phyloP scores from a whole-genome alignment of 2,113 vertebrate species.

The Plotosus lineatus region DNA sequence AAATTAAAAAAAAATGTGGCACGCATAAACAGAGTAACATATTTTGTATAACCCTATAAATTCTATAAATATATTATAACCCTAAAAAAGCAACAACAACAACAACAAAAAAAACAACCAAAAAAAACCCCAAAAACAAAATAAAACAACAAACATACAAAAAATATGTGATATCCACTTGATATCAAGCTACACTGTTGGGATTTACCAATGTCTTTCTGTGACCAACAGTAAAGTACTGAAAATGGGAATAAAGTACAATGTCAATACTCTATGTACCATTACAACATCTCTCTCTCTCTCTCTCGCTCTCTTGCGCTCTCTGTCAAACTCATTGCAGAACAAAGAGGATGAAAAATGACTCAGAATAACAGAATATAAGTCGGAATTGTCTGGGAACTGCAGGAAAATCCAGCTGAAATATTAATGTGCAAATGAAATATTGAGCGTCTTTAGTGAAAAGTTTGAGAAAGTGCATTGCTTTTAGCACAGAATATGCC shows the following conservation, averaged over 20 bases:
- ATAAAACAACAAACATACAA: too few species aligned
- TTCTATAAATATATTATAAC: too few species aligned
- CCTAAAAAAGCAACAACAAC: too few species aligned
- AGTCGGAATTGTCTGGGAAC: constrained; percentile 59
- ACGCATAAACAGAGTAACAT: not conserved
- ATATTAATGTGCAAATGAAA: constrained; percentile 67
- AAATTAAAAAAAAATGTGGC: not conserved
- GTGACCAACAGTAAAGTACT: not conserved
- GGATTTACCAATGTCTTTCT: too few species aligned
- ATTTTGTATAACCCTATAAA: too few species aligned
- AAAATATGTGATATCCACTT: too few species aligned
- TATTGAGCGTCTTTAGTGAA: constrained; percentile 58
- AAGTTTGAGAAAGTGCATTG: constrained; percentile 54
- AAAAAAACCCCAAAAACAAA: not conserved
- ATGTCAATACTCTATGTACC: not conserved
- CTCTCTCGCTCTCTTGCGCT: constrained; percentile 11
- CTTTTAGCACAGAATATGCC: constrained; percentile 55
- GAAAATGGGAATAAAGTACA: too few species aligned
- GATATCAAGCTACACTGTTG: too few species aligned
- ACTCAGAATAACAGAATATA: constrained; percentile 54
- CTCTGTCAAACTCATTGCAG: constrained; percentile 25
- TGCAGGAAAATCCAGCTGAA: constrained; percentile 61
- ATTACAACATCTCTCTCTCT: not conserved
- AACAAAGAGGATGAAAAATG: constrained; percentile 44
- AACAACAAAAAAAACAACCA: not conserved